A percentile compares a stretch with the other conserved stretches of the same genome.
Conservation (phyloP, 2,113 vertebrate species). For the Fulmarus glacialis region DNA sequence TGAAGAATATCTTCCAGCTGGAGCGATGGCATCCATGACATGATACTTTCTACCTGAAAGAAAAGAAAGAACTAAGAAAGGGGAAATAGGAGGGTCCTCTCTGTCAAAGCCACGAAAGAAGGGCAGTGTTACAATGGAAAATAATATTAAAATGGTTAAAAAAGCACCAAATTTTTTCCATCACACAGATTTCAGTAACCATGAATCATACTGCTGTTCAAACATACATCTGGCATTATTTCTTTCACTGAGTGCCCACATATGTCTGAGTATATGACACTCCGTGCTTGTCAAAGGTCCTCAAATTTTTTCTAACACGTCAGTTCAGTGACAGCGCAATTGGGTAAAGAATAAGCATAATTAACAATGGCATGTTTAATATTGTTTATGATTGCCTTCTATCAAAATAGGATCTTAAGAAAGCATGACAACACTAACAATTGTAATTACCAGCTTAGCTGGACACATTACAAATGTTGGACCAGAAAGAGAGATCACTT, state of each 20-base stretch:
- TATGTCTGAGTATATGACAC: constrained; percentile 2
- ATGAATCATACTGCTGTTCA: constrained; percentile 33
- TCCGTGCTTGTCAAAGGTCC: constrained; percentile 25
- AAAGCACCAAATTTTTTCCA: not conserved
- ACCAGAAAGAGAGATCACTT: constrained; percentile 41
- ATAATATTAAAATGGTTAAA: constrained; percentile 5
- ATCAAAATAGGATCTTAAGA: constrained; percentile 42
- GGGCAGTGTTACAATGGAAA: not conserved
- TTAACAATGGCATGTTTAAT: constrained; percentile 2
- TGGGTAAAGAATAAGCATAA: constrained; percentile 20
- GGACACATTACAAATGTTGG: not conserved
- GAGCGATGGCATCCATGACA: not conserved
- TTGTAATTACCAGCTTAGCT: constrained; percentile 32
- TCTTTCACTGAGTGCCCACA: not conserved
- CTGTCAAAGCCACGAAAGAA: not conserved
- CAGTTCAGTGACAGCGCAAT: constrained; percentile 28
- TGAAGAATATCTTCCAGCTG: constrained; percentile 3
- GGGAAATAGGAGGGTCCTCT: not conserved
- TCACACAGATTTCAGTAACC: constrained; percentile 37
- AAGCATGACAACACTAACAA: constrained; percentile 28
- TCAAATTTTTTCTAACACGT: not conserved
- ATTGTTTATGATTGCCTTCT: constrained; percentile 33
- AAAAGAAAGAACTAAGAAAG: not conserved
- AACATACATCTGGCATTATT: constrained; percentile 58
- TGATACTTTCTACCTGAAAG: not conserved